Base-by-base conservation (phyloP, 2,113 vertebrate genomes). In the Bubo bubo region DNA sequence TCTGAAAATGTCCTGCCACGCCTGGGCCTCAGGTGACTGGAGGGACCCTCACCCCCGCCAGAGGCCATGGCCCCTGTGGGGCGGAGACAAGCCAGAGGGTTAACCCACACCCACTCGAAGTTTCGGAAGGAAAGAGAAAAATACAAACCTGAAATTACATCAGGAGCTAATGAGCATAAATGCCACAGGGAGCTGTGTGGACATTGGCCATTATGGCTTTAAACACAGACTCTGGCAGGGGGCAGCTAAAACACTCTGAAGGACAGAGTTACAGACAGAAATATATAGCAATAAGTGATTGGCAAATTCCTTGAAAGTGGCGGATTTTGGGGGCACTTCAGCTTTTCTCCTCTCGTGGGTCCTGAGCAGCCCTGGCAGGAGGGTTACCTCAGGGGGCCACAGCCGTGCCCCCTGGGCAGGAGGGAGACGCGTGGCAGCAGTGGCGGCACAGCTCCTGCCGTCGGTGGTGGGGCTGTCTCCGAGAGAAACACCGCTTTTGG, bases 1-100 rank as follows among this genome's bases (percentile, higher is more conserved):
- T 79, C 34, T 1, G 2, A 64, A 75, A 83, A n/a, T 2, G 2
- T 20, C 17, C 10, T 37, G 18, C 14, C 1, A 1, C 1, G n/a
- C 5, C 14, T 0, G 0, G 23, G 34, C 18, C 30, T 5, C 21
- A 79, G 56, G n/a, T 0, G 1, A 32, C 45, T 3, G 1, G 23
- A 70, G 39, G 13, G 1, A 5, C 37, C 4, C 26, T 63, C 37
- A 24, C 26, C 27, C 37, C 68, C 4, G 15, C 37, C 27, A 50
- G 18, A 7, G 8, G 7, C 22, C 9, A 1, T 8, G 5, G 12
- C 11, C 18, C 53, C 0, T 0, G 0, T 0, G 0, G 30, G 23
- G 10, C 22, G 10, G 18, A 22, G 12, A 50, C 15, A 34, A 27
- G 9, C 7, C 4, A 2, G 19, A 0, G 24, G 10, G 6, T 20